phyloP scores from a whole-genome alignment of 1,140 invertebrate species.

The Dreissena polymorpha region DNA sequence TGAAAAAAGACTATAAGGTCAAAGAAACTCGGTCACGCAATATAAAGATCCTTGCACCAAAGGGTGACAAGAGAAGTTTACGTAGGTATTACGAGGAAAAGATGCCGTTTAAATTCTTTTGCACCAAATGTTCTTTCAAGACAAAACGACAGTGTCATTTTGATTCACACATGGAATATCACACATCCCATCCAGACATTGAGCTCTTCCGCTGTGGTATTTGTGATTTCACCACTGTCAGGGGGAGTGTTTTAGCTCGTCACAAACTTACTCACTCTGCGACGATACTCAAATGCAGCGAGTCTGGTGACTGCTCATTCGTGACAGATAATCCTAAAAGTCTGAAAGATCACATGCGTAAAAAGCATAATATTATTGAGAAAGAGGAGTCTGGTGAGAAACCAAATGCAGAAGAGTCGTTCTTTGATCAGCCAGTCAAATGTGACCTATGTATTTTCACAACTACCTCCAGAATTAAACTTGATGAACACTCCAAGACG shows the following conservation, averaged over 20 bases:
- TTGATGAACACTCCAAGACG: background rate
- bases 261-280: conserved; percentile 75
- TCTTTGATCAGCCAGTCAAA: background rate
- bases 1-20: background rate
- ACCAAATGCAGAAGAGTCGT: too few relatives aligned
- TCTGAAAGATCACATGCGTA: background rate
- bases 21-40: background rate
- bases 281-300: conserved; percentile 60
- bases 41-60: background rate
- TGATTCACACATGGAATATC: conserved; percentile 72
- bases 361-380: background rate
- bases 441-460: background rate
- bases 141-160: conserved; percentile 77
- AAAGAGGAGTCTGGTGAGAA: background rate
- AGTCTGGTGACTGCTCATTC: conserved; percentile 62
- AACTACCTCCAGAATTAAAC: background rate
- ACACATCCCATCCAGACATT: conserved; percentile 65
- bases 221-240: conserved; percentile 76
- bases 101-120: conserved; percentile 77
- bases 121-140: conserved; percentile 78
- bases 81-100: conserved; percentile 50
- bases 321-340: conserved; percentile 37
- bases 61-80: conserved; percentile 11
- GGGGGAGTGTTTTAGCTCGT: conserved; percentile 71
- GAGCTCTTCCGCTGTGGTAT: conserved; percentile 73